Conservation (phyloP, 2,797 vertebrate species). For the Percopsis omiscomaycus region DNA sequence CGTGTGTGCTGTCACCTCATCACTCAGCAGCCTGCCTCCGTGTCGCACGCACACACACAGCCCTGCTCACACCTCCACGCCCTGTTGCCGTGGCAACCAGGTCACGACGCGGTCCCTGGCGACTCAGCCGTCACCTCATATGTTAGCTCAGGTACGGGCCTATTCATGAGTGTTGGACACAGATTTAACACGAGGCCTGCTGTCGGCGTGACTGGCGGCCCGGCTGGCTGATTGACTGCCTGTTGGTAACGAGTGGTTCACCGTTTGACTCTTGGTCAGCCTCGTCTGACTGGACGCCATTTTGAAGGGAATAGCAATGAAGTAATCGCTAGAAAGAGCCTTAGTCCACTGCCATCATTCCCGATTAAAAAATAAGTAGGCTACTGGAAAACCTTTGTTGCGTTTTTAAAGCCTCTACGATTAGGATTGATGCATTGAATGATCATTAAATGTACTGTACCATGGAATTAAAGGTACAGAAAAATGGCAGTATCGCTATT, state of each 20-base stretch:
- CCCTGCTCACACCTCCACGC: conserved; percentile 7
- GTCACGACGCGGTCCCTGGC: conserved; percentile 39
- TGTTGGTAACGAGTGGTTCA: conserved; percentile 14
- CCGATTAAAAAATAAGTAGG: neutral
- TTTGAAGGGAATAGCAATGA: conserved; percentile 28
- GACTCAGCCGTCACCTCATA: conserved; percentile 51
- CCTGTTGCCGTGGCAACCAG: conserved; percentile 32
- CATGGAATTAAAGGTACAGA: too few species aligned
- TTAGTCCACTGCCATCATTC: neutral
- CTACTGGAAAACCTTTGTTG: too few species aligned
- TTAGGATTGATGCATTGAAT: too few species aligned
- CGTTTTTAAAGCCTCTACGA: too few species aligned
- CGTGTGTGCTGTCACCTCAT: conserved; percentile 68
- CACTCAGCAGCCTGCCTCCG: conserved; percentile 56
- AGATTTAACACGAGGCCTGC: conserved; percentile 57
- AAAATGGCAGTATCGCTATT: too few species aligned
- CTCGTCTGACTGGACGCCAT: conserved; percentile 7
- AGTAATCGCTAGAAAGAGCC: conserved; percentile 29
- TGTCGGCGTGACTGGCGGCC: conserved; percentile 37
- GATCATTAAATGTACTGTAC: too few species aligned
- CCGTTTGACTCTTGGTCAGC: conserved; percentile 17
- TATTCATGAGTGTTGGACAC: conserved; percentile 63
- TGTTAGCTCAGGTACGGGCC: conserved; percentile 47
- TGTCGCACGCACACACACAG: conserved; percentile 25
- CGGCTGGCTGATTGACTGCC: conserved; percentile 52